Conservation (phyloP, 1,140 invertebrate species). For the Periplaneta americana region DNA sequence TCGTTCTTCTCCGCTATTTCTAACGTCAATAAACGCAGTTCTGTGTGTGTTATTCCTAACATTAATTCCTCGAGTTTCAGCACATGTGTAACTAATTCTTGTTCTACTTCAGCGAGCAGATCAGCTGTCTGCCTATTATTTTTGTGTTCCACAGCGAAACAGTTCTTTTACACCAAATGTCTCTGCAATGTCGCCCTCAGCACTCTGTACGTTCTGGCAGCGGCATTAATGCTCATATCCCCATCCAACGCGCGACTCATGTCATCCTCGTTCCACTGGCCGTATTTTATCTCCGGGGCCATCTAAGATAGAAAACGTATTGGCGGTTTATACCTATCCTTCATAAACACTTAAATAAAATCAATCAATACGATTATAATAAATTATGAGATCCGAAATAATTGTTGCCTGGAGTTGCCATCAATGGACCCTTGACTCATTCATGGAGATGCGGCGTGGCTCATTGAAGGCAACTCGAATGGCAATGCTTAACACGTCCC, state of each 20-base stretch:
- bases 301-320: neutral
- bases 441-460: neutral
- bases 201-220: too few relatives aligned
- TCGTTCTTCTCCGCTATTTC: too few relatives aligned
- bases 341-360: neutral
- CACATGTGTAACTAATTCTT: neutral
- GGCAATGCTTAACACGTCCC: neutral
- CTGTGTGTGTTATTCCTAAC: neutral
- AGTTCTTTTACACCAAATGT: slow-evolving; percentile 15
- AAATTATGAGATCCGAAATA: neutral
- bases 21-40: neutral
- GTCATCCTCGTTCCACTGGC: slow-evolving; percentile 1
- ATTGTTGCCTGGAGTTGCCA: neutral
- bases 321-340: too few relatives aligned
- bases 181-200: slow-evolving; percentile 12
- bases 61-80: neutral
- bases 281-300: neutral
- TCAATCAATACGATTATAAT: neutral
- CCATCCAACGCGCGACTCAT: slow-evolving; percentile 10
- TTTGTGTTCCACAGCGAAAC: neutral
- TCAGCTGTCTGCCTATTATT: neutral
- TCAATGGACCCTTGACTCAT: neutral
- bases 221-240: slow-evolving; percentile 16
- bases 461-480: neutral
- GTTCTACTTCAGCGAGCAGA: neutral